Percentiles rank a stretch among this genome's conserved stretches.
Evolutionary conservation across 64 coral and sea anemone species (phyloP).

Genomic region (Cladopsammia gracilis): DNA sequence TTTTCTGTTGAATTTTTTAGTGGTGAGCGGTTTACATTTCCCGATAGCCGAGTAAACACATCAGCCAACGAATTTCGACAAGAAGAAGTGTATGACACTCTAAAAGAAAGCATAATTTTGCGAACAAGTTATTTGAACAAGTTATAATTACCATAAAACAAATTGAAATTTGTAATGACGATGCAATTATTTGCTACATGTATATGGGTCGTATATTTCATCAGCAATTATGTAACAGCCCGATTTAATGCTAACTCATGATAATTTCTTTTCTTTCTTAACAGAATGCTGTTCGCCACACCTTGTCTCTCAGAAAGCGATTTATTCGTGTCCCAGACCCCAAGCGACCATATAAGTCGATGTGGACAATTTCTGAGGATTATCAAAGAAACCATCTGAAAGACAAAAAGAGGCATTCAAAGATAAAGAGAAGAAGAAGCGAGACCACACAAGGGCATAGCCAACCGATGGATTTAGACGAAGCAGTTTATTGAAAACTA

Average conservation of each 20-base stretch:
- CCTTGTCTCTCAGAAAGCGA: constrained; percentile 35
- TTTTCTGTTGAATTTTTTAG: too few species aligned
- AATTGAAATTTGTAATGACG: too few species aligned
- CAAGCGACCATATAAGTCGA: constrained; percentile 44
- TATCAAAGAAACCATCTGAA: constrained; percentile 45
- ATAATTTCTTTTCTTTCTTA: background rate
- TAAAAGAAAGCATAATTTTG: too few species aligned
- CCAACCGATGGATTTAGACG: background rate
- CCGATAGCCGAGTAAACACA: too few species aligned
- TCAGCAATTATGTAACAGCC: too few species aligned
- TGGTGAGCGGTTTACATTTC: too few species aligned
- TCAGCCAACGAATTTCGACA: too few species aligned
- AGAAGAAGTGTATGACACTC: too few species aligned
- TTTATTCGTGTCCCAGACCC: constrained; percentile 49
- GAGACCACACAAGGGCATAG: background rate
- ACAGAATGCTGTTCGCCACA: constrained; percentile 52
- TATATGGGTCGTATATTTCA: too few species aligned
- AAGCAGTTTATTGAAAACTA: background rate
- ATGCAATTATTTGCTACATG: too few species aligned
- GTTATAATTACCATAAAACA: too few species aligned
- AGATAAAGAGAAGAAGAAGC: background rate
- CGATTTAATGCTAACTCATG: background rate
- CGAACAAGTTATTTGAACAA: too few species aligned
- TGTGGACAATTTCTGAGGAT: constrained; percentile 42
- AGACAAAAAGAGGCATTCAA: background rate